These are phyloP conservation scores for Eilema depressum DNA, from an alignment of 2,888 invertebrate species.

Conservation along the genomic window DNA sequence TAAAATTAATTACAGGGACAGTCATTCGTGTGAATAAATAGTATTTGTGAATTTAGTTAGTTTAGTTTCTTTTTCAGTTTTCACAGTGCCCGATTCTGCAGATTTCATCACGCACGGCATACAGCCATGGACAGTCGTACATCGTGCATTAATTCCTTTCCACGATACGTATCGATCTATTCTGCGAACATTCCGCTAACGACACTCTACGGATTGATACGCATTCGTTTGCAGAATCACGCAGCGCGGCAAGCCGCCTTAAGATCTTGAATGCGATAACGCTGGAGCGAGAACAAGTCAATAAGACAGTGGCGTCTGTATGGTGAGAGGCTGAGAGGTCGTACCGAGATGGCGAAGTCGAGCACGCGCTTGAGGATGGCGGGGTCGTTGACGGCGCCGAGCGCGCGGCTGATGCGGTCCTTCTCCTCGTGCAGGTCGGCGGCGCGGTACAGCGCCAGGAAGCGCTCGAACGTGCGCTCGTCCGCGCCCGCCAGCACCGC, in stretches of 20 bases:
- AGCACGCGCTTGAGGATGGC: constrained; percentile 91
- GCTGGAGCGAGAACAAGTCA: too few relatives aligned
- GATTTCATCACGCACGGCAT: not conserved
- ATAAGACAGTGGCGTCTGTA: not conserved
- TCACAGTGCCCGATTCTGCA: not conserved
- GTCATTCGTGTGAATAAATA: not conserved
- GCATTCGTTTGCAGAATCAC: too few relatives aligned
- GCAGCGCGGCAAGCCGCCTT: too few relatives aligned
- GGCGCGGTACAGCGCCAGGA: constrained; percentile 93
- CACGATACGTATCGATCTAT: too few relatives aligned
- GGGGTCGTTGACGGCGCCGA: constrained; percentile 93
- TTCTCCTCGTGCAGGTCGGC: constrained; percentile 97
- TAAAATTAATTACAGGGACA: not conserved
- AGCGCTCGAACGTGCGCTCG: constrained; percentile 90
- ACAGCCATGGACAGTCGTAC: not conserved
- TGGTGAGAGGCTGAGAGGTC: not conserved
- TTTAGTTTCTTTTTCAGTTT: not conserved
- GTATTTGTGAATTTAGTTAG: not conserved
- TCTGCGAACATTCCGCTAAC: too few relatives aligned
- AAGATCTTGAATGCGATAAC: too few relatives aligned
- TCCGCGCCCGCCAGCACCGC: constrained; percentile 92
- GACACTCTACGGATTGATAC: too few relatives aligned
- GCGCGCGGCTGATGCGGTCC: constrained; percentile 94
- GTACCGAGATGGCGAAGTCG: constrained; percentile 93
- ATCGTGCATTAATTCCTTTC: too few relatives aligned